Evolutionary conservation across 2,797 vertebrate species (phyloP), one percentile per base, ranked within the genome.

Genomic region (Loriculus beryllinus): DNA sequence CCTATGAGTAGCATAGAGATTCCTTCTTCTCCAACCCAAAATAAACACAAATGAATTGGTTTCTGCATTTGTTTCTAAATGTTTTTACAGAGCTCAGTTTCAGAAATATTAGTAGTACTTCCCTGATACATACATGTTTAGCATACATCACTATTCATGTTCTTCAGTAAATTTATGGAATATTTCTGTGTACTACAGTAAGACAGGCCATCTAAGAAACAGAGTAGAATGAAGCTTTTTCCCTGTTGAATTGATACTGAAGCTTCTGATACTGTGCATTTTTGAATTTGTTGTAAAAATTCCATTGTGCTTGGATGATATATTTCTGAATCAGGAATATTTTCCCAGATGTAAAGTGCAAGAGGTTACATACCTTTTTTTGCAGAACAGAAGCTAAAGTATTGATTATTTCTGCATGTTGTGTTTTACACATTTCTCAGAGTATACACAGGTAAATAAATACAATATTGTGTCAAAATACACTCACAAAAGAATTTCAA

Each of bases 401-500:
- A 59, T 5, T 2, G 2, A 14, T 2, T 4, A 28, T 28, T 42
- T 40, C 21, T 39, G 3, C 28, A 3, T 56, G 2, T 12, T 57
- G 8, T 3, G 6, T 62, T 72, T 88, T 56, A 37, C 11, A 69
- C 0, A 5, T 4, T 54, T 65, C 26, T 90, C 20, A 64, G 25
- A 51, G 8, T 59, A 33, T 14, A n/a, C 7, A 8, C 19, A 3
- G 26, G 39, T 52, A 74, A 67, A 72, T 68, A 82, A 35, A 69
- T 31, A 39, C 7, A 14, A 45, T 2, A 23, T 48, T 75, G 33
- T 42, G 5, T 45, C 19, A 88, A 52, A 93, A 60, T 14, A 64
- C 56, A 39, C 4, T 74, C 23, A 54, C 5, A 60, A 80, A 70
- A 54, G 3, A 37, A 5, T 70, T 76, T 64, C 4, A 33, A 40